Percentiles rank a stretch among this genome's conserved stretches.
Conservation (phyloP, 2,113 vertebrate genomes). For the Nothoprocta pentlandii region DNA sequence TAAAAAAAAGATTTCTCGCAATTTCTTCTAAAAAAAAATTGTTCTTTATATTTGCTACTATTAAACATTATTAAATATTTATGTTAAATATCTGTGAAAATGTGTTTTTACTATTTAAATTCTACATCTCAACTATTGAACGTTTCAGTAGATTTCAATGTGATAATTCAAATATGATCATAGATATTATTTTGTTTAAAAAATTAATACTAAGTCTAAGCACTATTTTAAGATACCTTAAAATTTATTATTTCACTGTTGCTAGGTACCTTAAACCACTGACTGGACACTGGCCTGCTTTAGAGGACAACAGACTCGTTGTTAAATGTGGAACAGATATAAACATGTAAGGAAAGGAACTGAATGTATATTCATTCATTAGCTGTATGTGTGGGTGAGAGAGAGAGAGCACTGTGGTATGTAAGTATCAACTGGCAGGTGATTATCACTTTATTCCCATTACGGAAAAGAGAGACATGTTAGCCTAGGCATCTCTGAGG, state of each 20-base stretch:
- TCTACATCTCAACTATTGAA: neutral
- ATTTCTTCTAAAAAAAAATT: too few species aligned
- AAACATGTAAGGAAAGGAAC: neutral
- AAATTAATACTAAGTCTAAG: neutral
- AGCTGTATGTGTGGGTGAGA: neutral
- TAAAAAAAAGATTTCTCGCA: neutral
- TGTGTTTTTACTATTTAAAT: neutral
- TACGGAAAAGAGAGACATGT: neutral
- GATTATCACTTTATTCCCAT: neutral
- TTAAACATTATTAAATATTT: neutral
- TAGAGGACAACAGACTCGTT: neutral
- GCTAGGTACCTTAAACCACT: neutral
- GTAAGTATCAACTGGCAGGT: neutral
- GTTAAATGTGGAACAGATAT: neutral
- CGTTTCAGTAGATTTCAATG: neutral
- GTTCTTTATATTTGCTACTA: too few species aligned
- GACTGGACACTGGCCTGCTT: neutral
- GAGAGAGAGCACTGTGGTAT: neutral
- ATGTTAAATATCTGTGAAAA: neutral
- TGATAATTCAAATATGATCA: neutral
- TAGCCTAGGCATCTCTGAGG: neutral
- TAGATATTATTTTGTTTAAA: neutral
- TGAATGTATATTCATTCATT: neutral
- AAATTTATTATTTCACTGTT: neutral
- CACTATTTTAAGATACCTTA: neutral